A percentile compares a stretch with the other conserved stretches of the same genome.
These are phyloP conservation scores for Sardinella longiceps DNA, from an alignment of 2,797 vertebrate genomes.

Conservation along the genomic window DNA sequence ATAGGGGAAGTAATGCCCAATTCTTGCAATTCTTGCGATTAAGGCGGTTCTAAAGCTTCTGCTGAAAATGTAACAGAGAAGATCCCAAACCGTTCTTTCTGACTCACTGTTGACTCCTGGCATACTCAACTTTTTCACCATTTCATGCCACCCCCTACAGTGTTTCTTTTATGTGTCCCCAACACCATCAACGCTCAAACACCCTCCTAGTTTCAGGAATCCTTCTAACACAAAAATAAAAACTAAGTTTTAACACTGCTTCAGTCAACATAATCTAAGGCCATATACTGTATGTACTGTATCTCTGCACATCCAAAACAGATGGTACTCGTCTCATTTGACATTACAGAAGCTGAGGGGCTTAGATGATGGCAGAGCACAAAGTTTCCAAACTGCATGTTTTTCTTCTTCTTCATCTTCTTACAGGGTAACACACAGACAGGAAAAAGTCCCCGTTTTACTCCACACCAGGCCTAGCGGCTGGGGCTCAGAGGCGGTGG, in stretches of 20 bases:
- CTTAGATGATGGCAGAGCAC: background rate
- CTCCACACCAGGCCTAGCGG: background rate
- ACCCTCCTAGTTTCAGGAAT: background rate
- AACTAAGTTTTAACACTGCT: background rate
- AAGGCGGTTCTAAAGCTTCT: background rate
- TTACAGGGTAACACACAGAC: background rate
- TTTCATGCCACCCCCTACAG: background rate
- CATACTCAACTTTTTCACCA: background rate
- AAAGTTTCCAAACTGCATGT: background rate
- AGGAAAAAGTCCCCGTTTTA: background rate
- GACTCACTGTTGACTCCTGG: background rate
- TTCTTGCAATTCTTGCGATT: background rate
- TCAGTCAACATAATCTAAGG: background rate
- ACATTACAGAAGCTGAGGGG: background rate
- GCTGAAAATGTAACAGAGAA: background rate
- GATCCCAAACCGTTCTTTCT: background rate
- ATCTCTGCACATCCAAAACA: background rate
- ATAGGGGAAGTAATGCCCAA: slow-evolving; percentile 10
- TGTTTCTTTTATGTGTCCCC: background rate
- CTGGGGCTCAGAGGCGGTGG: slow-evolving; percentile 68
- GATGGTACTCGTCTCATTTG: background rate
- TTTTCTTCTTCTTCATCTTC: background rate
- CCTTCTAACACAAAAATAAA: background rate
- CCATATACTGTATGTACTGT: background rate
- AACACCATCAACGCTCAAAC: background rate